Conservation (phyloP, 2,888 invertebrate species). For the Calliscelio sp. region DNA sequence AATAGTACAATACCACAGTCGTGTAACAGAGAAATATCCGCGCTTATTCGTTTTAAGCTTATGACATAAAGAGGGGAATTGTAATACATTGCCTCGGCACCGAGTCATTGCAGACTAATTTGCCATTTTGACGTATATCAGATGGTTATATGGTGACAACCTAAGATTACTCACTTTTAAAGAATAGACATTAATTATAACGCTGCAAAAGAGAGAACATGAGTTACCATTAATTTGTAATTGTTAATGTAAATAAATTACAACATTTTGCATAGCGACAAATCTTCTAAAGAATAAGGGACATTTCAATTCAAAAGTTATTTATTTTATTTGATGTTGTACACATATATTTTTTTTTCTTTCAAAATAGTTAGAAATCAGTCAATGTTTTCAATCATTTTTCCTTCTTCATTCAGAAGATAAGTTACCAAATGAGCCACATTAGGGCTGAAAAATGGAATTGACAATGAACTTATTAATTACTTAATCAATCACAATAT, state of each 20-base stretch:
- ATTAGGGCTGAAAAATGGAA: neutral
- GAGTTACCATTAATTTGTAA: neutral
- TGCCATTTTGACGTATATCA: constrained; percentile 36
- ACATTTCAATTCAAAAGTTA: neutral
- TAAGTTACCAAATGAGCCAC: neutral
- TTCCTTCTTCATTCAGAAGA: constrained; percentile 19
- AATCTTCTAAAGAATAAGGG: constrained; percentile 22
- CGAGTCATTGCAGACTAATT: constrained; percentile 45
- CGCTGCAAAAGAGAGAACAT: constrained; percentile 34
- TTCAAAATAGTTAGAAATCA: no score
- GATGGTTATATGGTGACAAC: neutral
- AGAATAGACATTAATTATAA: constrained; percentile 21
- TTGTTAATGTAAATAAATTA: no score
- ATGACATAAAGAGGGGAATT: constrained; percentile 26
- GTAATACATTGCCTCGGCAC: constrained; percentile 25
- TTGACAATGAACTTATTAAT: neutral
- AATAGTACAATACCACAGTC: constrained; percentile 51
- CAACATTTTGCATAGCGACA: no score
- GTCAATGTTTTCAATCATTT: neutral
- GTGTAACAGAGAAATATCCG: constrained; percentile 41
- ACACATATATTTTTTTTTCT: neutral
- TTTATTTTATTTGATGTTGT: neutral
- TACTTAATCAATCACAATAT: constrained; percentile 10
- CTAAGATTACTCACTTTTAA: constrained; percentile 25
- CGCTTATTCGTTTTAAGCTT: constrained; percentile 39